Evolutionary conservation across 92 coral and sea anemone genomes (phyloP).

Genomic region (Porites divaricata): DNA sequence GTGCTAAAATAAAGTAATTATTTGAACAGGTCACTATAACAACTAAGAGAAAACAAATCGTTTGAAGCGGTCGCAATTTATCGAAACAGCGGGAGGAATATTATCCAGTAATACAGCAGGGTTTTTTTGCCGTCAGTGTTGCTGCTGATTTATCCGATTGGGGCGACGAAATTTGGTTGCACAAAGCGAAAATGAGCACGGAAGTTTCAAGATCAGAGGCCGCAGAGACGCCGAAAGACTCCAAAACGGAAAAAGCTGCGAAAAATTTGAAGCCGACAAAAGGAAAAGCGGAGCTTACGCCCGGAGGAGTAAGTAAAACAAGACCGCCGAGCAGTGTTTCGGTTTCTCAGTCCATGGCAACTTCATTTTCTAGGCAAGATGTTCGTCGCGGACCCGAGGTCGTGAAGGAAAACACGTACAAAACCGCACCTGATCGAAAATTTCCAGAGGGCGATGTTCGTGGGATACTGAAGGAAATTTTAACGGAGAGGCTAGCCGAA

Average conservation of each 20-base stretch:
- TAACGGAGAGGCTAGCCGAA: slow-evolving; percentile 78
- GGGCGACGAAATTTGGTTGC: neutral
- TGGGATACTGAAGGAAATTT: slow-evolving; percentile 72
- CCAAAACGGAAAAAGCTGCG: slow-evolving; percentile 73
- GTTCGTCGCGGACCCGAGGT: slow-evolving; percentile 60
- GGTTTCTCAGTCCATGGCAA: slow-evolving; percentile 45
- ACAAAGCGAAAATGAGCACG: slow-evolving; percentile 46
- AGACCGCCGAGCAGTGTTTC: slow-evolving; percentile 57
- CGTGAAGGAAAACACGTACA: slow-evolving; percentile 77
- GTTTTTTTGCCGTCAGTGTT: neutral
- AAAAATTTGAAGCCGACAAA: slow-evolving; percentile 63
- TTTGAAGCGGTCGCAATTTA: neutral
- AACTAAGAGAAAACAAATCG: slow-evolving; percentile 54
- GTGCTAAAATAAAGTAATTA: slow-evolving; percentile 7
- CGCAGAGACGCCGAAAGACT: slow-evolving; percentile 30
- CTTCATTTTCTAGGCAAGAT: slow-evolving; percentile 66
- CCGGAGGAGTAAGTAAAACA: slow-evolving; percentile 18
- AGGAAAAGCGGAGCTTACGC: slow-evolving; percentile 44
- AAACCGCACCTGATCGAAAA: slow-evolving; percentile 77
- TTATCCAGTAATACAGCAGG: neutral
- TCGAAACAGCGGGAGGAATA: neutral
- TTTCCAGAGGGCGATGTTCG: slow-evolving; percentile 83
- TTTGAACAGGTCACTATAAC: slow-evolving; percentile 61
- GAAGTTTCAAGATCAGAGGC: slow-evolving; percentile 28
- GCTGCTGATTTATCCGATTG: slow-evolving; percentile 11